Evolutionary conservation across 2,113 vertebrate species (phyloP).

Genomic region (Siniperca chuatsi): DNA sequence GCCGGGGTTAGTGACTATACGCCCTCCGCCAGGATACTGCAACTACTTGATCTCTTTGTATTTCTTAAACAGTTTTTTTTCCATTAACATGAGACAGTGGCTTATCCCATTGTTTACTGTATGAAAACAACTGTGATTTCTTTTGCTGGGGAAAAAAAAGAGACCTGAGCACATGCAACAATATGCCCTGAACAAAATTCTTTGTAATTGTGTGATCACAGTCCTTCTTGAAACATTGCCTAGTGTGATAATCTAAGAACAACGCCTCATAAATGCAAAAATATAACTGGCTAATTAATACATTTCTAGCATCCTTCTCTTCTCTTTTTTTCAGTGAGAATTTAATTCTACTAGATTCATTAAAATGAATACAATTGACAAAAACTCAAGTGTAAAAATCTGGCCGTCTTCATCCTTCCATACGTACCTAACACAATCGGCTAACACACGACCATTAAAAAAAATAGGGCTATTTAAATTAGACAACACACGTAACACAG

Average conservation of each 20-base stretch:
- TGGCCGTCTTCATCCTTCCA: neutral
- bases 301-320: neutral
- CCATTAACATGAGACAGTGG: neutral
- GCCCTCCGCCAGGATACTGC: too few relatives aligned
- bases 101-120: neutral
- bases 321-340: neutral
- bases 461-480: neutral
- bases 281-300: neutral
- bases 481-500: neutral
- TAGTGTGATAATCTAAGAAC: neutral
- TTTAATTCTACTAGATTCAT: rapidly evolving
- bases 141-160: neutral
- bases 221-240: constrained; percentile 1
- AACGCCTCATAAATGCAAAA: neutral
- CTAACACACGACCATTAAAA: neutral
- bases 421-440: neutral
- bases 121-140: neutral
- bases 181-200: neutral
- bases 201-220: constrained; percentile 14
- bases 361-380: neutral
- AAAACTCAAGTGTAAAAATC: neutral
- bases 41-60: too few relatives aligned
- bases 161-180: neutral
- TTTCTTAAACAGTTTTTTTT: neutral
- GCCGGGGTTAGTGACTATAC: neutral